Evolutionary conservation across 2,113 vertebrate genomes (phyloP).

Genomic region (Hepsetus odoe): DNA sequence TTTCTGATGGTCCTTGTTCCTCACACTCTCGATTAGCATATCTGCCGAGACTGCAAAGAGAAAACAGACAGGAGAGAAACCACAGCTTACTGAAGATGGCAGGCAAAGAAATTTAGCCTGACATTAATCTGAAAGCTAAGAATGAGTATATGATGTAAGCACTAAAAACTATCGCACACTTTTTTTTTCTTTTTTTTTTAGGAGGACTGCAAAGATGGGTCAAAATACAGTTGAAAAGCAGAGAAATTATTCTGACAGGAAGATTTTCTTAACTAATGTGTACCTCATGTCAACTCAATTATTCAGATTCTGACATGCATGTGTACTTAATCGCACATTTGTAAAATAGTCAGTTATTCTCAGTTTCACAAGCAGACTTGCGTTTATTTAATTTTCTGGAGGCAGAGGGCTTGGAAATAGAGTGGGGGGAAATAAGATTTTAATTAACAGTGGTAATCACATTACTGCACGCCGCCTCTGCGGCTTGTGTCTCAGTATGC

Average conservation of each 20-base stretch:
- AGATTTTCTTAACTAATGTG: constrained; percentile 10
- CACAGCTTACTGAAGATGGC: neutral
- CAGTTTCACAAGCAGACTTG: constrained; percentile 38
- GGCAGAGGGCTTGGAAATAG: constrained; percentile 34
- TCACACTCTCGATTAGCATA: constrained; percentile 84
- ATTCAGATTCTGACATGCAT: constrained; percentile 23
- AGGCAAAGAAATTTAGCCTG: neutral
- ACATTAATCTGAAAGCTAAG: neutral
- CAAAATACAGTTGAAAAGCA: neutral
- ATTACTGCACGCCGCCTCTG: constrained; percentile 42
- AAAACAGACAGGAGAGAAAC: constrained; percentile 1
- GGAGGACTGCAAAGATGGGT: neutral
- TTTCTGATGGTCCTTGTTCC: constrained; percentile 83
- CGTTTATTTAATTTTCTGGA: constrained; percentile 39
- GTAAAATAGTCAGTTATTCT: constrained; percentile 39
- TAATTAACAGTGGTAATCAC: constrained; percentile 54
- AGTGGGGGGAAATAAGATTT: constrained; percentile 37
- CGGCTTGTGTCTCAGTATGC: constrained; percentile 43
- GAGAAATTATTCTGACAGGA: neutral
- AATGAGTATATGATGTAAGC: neutral
- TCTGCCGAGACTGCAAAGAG: constrained; percentile 66
- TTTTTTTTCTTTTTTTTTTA: neutral
- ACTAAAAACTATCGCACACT: neutral
- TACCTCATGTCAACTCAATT: constrained; percentile 23
- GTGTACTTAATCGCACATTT: constrained; percentile 1